A percentile compares a stretch with the other conserved stretches of the same genome.
Evolutionary conservation across 2,888 invertebrate species (phyloP).

Genomic region (Chironomus tentans): DNA sequence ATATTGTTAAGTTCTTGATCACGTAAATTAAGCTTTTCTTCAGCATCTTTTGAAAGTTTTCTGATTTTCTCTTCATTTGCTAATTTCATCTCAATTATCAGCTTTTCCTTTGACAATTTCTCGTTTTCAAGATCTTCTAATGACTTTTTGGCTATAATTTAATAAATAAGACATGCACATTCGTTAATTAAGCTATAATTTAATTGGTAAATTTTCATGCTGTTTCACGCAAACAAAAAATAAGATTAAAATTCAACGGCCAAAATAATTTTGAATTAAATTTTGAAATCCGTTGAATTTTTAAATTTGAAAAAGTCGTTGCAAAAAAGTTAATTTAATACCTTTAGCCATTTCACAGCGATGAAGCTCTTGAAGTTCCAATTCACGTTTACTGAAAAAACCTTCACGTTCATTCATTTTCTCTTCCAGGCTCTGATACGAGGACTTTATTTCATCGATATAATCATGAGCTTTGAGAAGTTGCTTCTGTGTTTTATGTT

Average conservation of each 20-base stretch:
- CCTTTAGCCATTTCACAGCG: slow-evolving; percentile 39
- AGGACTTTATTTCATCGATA: slow-evolving; percentile 36
- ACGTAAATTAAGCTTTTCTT: slow-evolving; percentile 35
- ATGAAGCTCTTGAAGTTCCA: slow-evolving; percentile 37
- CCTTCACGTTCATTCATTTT: slow-evolving; percentile 37
- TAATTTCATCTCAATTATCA: slow-evolving; percentile 28
- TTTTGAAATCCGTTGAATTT: not conserved
- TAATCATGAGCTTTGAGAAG: slow-evolving; percentile 34
- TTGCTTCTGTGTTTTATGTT: slow-evolving; percentile 32
- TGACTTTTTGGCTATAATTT: not conserved
- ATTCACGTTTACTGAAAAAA: slow-evolving; percentile 36
- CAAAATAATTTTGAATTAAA: not conserved
- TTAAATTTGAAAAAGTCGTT: not conserved
- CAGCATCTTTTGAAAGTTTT: slow-evolving; percentile 34
- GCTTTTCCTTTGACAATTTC: slow-evolving; percentile 31
- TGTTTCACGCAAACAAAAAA: no score
- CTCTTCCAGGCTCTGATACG: slow-evolving; percentile 37
- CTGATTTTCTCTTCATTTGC: slow-evolving; percentile 35
- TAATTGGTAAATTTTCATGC: no score
- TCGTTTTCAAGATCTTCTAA: slow-evolving; percentile 34
- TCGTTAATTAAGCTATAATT: no score
- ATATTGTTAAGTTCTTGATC: slow-evolving; percentile 40
- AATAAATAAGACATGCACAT: no score
- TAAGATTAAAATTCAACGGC: not conserved
- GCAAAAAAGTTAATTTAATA: slow-evolving; percentile 28